Evolutionary conservation across 2,888 invertebrate genomes (phyloP).

Genomic region (Cataglyphis altisquamis): DNA sequence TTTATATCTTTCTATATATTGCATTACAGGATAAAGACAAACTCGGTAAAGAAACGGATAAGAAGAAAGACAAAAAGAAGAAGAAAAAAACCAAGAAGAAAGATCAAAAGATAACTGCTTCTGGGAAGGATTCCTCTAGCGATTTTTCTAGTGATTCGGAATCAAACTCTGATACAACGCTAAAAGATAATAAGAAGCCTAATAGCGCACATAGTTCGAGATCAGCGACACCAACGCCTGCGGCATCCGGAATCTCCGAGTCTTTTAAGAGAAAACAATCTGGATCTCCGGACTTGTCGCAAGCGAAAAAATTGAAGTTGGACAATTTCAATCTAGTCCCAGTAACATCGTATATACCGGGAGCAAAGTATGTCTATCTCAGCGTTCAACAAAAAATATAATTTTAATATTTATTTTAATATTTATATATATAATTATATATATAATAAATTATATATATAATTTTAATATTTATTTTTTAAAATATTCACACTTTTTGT

Average conservation of each 20-base stretch:
- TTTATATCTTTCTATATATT: constrained; percentile 7
- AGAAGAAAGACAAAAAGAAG: constrained; percentile 85
- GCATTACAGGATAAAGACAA: constrained; percentile 86
- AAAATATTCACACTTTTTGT: background rate
- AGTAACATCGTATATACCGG: constrained; percentile 86
- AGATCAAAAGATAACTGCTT: constrained; percentile 77
- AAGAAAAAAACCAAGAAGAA: constrained; percentile 84
- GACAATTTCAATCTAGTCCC: constrained; percentile 85
- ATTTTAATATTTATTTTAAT: background rate
- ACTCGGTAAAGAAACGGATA: constrained; percentile 84
- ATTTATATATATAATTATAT: no score
- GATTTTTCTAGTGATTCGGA: constrained; percentile 83
- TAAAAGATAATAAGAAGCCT: constrained; percentile 86
- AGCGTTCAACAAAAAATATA: background rate
- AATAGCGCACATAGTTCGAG: constrained; percentile 88
- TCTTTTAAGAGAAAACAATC: constrained; percentile 81
- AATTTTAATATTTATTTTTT: constrained; percentile 1
- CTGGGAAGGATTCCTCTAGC: constrained; percentile 83
- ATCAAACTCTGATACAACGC: constrained; percentile 79
- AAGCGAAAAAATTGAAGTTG: constrained; percentile 88
- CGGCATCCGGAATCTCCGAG: constrained; percentile 84
- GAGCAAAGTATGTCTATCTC: constrained; percentile 84
- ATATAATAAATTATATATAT: no score
- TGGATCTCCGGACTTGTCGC: constrained; percentile 86
- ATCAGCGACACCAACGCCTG: constrained; percentile 85